Evolutionary conservation across 2,113 vertebrate species (phyloP), one percentile per base, ranked within the genome.

Genomic region (Morone chrysops): DNA sequence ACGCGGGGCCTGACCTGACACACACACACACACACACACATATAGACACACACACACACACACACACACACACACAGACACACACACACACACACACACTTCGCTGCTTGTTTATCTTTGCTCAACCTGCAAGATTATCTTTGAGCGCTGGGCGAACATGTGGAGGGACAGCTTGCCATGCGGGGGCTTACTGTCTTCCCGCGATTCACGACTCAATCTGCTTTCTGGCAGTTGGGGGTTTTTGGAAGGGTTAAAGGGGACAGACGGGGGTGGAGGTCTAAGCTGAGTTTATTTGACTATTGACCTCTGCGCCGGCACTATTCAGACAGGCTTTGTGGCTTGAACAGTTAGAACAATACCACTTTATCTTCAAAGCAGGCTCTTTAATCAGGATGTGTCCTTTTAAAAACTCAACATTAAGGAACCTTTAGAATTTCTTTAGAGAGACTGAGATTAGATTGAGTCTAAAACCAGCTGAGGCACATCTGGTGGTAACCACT

Each of bases 221-320:
- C 53, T 63, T 2, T 50, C 45, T 61, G 72, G 36, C 63, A 48
- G 57, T 5, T 2, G 60, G 45, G 75, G 63, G 22, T 54, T 13
- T 0, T 31, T 13, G 1, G 17, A 77, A 75, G 80, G 89, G 83
- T 12, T 65, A 75, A 82, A 83, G 69, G 70, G 48, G 38, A 0
- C n/a, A 65, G 50, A 82, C 56, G 65, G 85, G 54, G 79, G 53
- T 1, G 78, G 77, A 53, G 79, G 77, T 41, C 77, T 79, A 2
- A 11, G 72, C 80, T 51, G 40, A 89, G 90, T 89, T 89, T 87
- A 89, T 90, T 87, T 82, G 78, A 90, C 87, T 82, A 43, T 78
- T 87, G 89, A 92, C 90, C 89, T 90, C 81, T 89, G 41, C 0
- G 36, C 59, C 70, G 6, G 61, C 5, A 0, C 65, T 6, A 68